Evolutionary conservation across 2,113 vertebrate genomes (phyloP), one percentile per base, ranked within the genome.

Genomic region (Tyrannus savana): DNA sequence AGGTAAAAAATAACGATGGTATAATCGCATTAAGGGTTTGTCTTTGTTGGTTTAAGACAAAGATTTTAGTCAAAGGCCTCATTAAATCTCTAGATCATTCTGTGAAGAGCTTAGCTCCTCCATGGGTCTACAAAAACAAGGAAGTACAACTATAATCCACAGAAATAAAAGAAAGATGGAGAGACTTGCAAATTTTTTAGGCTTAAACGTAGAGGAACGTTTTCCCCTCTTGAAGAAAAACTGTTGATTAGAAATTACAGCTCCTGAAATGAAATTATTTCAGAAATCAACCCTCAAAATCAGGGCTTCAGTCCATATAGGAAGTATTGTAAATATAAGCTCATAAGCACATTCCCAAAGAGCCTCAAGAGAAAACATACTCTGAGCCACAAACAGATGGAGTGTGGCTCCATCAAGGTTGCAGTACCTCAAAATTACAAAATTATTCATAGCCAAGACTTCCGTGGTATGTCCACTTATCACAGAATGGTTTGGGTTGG

Each of bases 21-120:
- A 96, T 95, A 97, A 97, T 97, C 85, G 30, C 71, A 97, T 97
- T 95, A 97, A 92, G 85, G 30, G 72, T 95, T 96, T 96, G 94
- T 92, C 96, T 91, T 94, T 92, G 96, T 89, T 96, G 84, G 92
- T 96, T 96, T 94, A 92, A 97, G 89, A 91, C 85, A 95, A 96
- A 97, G 95, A 96, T 94, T 88, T 95, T 94, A 93, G 93, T 87
- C 87, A 85, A 96, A 94, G 95, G 28, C 33, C 78, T 95, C 96
- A 85, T 90, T 93, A 88, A 94, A 92, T 73, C 95, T 96, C n/a
- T 90, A 89, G 87, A 81, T 96, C 71, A 91, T 37, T 66, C 73
- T 93, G 91, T 93, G 95, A 64, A 84, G 42, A 85, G 59, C 55
- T 96, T 46, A 88, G 79, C 16, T 90, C 62, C 76, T 92, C 76